Conservation (phyloP, 2,113 vertebrate species). For the Dicerorhinus sumatrensis region DNA sequence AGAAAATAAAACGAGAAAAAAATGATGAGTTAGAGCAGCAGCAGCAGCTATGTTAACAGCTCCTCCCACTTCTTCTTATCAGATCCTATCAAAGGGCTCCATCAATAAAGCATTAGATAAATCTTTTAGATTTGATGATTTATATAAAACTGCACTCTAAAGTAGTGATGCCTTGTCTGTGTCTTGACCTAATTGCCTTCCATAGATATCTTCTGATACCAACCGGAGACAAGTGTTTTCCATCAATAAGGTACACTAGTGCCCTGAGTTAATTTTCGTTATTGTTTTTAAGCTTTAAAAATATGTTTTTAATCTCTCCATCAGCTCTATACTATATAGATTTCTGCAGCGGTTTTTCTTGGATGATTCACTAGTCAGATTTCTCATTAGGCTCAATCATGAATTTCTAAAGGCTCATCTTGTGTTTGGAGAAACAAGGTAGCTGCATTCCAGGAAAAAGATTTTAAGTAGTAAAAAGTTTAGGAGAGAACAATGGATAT, state of each 20-base stretch:
- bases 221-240: slow-evolving; percentile 1
- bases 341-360: slow-evolving; percentile 51
- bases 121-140: not conserved
- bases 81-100: not conserved
- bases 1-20: not conserved
- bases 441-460: not conserved
- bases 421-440: slow-evolving; percentile 32
- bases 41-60: not conserved
- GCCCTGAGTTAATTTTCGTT: not conserved
- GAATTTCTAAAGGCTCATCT: not conserved
- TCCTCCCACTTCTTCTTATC: not conserved
- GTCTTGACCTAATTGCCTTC: not conserved
- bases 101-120: not conserved
- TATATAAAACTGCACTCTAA: not conserved
- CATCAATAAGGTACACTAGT: not conserved
- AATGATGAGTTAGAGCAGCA: not conserved
- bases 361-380: slow-evolving; percentile 14
- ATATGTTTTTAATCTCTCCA: not conserved
- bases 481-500: slow-evolving; percentile 45
- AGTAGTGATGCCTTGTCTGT: not conserved
- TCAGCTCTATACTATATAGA: not conserved
- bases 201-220: not conserved
- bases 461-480: not conserved
- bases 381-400: slow-evolving; percentile 55
- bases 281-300: not conserved